Evolutionary conservation across 2,113 vertebrate species (phyloP).

Genomic region (Oreochromis niloticus): DNA sequence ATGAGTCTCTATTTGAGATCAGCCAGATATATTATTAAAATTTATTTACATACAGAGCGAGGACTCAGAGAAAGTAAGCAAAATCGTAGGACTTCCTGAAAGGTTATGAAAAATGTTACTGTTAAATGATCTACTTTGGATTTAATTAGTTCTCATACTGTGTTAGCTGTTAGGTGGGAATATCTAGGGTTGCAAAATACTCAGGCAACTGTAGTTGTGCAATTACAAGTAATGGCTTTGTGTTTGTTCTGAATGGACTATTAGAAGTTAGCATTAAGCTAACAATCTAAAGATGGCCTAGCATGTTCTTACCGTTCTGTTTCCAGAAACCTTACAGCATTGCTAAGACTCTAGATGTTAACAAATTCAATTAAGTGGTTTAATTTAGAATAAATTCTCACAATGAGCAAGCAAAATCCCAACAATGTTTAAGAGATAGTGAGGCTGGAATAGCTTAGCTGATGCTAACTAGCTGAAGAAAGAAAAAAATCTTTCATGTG

Average conservation of each 20-base stretch:
- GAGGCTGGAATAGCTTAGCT: not conserved
- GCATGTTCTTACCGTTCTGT: not conserved
- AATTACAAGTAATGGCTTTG: not conserved
- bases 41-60: too few species aligned
- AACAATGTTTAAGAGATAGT: not conserved
- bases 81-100: not conserved
- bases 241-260: not conserved
- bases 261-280: not conserved
- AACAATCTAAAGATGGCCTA: not conserved
- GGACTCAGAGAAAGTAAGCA: not conserved
- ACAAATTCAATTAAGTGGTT: not conserved
- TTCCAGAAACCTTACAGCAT: not conserved
- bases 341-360: not conserved
- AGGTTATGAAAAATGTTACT: not conserved
- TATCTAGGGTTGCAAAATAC: not conserved
- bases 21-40: not conserved
- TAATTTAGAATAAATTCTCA: not conserved
- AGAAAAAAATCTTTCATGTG: not conserved
- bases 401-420: not conserved
- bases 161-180: not conserved
- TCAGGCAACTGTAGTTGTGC: not conserved
- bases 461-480: not conserved
- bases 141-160: not conserved
- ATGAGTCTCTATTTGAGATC: not conserved
- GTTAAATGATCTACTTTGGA: not conserved